Base-by-base conservation (phyloP, 2,888 invertebrate species). In the Agriopis aurantiaria region DNA sequence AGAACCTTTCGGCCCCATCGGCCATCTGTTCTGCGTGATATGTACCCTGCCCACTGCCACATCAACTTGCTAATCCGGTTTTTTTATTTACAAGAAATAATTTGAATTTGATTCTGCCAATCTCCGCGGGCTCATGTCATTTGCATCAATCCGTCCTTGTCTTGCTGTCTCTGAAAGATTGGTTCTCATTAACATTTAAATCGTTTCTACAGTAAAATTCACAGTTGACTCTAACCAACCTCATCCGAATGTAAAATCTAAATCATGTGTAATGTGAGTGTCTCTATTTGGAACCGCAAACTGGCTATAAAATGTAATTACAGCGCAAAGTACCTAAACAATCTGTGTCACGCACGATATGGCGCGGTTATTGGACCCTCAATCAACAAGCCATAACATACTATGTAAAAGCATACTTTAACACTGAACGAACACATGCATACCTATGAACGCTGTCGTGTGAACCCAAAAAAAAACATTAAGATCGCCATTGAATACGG, bases 291-390 rank as follows among this genome's bases (percentile, higher is more conserved):
- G 56, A 56, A 53, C 75, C 74, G 49, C 75, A 73, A 75, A 75
- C 73, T 73, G 73, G 61, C 77, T 72, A 61, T 75, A 73, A 77
- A 75, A 77, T 74, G 71, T 73, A 72, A 74, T 74, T 72, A 74
- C 57, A 64, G 65, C 68, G 71, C 72, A 68, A 72, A 71, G 69
- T 73, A 73, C 74, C 72, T 77, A 74, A 75, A 75, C 76, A 76
- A 76, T 74, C 65, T 70, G 62, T 57, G 65, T 65, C 48, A 76
- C 71, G 70, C 74, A 66, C 74, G 72, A 72, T 76, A 61, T 63
- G 66, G 68, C 65, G 65, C 67, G 64, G 75, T 72, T 76, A 75
- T 74, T 75, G 71, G 65, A 68, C 71, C 65, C 72, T 75, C 74
- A 72, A 76, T 76, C 71, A 76, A 75, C 72, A 73, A 72, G 71